Evolutionary conservation across 2,888 invertebrate species (phyloP), one percentile per base, ranked within the genome.

Genomic region (Nezara viridula): DNA sequence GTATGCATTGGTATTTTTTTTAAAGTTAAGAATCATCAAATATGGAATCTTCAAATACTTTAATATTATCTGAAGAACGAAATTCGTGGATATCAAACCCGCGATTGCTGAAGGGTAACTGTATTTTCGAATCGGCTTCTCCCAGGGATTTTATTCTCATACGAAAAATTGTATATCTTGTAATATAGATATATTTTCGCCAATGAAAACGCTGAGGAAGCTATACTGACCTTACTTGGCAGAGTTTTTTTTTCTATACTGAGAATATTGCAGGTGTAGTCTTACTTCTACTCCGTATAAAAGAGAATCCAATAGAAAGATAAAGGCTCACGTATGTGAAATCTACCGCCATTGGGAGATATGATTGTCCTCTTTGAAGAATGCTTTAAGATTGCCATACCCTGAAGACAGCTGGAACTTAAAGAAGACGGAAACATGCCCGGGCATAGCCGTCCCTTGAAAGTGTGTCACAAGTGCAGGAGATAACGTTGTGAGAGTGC

Each of bases 401-500:
- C 3, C 81, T 3, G 81, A 81, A 16, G 81, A 81, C 81, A 81
- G 81, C 40, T 81, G 81, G 24, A n/a, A n/a, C 81, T 81, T 40
- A 81, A 81, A 44, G 81, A 47, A 47, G 81, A 81, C 81, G 81
- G 81, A 81, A 81, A 40, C 81, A 81, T 81, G 81, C 81, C n/a
- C 44, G 40, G 81, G 81, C 81, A 81, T 81, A 81, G 44, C 24
- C 81, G 21, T 24, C 81, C 9, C 44, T 47, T 44, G 81, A 81
- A 81, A 81, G 81, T 81, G 81, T 81, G 81, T 81, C 81, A 81
- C 40, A 81, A 81, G 81, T 81, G 81, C 81, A 81, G n/a, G 3
- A 81, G 81, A 81, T 81, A 81, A 81, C 81, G 44, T 40, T 73
- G 44, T 81, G 44, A 81, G 44, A 47, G 81, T 44, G 81, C 44